phyloP scores from a whole-genome alignment of 2,888 invertebrate genomes.

The Cremastobaeus sp. region DNA sequence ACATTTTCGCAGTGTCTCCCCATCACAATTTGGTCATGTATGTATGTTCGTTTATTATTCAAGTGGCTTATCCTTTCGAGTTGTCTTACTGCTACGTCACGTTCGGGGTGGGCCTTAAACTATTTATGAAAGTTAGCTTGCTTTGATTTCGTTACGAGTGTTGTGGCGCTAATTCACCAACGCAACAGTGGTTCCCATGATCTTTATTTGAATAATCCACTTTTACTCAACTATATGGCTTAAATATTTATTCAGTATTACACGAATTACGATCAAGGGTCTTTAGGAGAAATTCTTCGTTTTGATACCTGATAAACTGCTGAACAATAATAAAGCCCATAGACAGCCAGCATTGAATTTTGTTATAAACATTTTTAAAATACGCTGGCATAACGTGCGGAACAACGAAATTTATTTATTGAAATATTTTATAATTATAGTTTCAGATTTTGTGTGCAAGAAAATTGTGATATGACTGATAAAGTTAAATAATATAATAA shows the following conservation, averaged over 20 bases:
- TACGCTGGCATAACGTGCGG: no score
- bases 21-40: constrained; percentile 63
- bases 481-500: no score
- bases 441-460: no score
- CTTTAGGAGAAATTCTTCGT: no score
- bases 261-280: no score
- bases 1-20: constrained; percentile 56
- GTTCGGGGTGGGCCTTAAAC: constrained; percentile 65
- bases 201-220: constrained; percentile 45
- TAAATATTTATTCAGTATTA: constrained; percentile 20
- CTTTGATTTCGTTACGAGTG: constrained; percentile 67
- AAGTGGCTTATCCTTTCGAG: constrained; percentile 64
- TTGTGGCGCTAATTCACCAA: constrained; percentile 50
- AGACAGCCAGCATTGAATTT: no score
- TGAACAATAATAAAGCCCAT: no score
- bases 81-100: constrained; percentile 64
- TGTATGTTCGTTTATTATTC: constrained; percentile 69
- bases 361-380: no score
- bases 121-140: constrained; percentile 66
- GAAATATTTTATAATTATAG: no score
- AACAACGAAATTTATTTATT: no score
- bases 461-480: no score
- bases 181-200: constrained; percentile 51
- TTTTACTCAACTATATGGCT: constrained; percentile 19
- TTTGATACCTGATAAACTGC: no score